Conservation (phyloP, 2,797 vertebrate genomes). For the Ibycter americanus region DNA sequence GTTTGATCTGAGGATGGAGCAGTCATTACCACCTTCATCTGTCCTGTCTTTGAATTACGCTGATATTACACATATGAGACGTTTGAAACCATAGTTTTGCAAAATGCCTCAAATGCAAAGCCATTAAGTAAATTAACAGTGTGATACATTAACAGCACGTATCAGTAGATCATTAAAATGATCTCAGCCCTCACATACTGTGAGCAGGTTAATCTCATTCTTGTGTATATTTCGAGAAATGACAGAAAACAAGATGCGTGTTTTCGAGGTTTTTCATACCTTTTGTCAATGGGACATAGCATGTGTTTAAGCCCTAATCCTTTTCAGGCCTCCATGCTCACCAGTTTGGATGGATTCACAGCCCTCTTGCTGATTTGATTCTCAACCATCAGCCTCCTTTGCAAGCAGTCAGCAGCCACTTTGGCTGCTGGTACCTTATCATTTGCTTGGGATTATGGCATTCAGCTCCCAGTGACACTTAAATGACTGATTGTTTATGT, state of each 20-base stretch:
- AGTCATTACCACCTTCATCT: not conserved
- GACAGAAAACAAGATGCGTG: not conserved
- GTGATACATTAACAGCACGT: not conserved
- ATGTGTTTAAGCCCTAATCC: not conserved
- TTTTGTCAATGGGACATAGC: not conserved
- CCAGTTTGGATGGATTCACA: not conserved
- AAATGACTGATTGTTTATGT: not conserved
- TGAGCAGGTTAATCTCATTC: not conserved
- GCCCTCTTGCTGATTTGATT: not conserved
- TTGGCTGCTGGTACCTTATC: not conserved
- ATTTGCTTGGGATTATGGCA: not conserved
- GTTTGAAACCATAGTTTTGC: not conserved
- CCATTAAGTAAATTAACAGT: not conserved
- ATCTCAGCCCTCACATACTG: not conserved
- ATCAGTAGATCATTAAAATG: not conserved
- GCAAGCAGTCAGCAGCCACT: not conserved
- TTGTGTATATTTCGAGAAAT: not conserved
- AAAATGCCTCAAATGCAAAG: not conserved
- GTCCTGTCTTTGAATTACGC: not conserved
- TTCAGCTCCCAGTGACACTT: not conserved
- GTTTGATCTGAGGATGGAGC: not conserved
- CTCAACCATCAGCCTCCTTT: not conserved
- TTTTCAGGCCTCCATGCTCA: not conserved
- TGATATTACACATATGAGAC: not conserved
- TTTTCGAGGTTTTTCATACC: not conserved